Evolutionary conservation across 2,113 vertebrate species (phyloP), one percentile per base, ranked within the genome.

Genomic region (Galemys pyrenaicus): DNA sequence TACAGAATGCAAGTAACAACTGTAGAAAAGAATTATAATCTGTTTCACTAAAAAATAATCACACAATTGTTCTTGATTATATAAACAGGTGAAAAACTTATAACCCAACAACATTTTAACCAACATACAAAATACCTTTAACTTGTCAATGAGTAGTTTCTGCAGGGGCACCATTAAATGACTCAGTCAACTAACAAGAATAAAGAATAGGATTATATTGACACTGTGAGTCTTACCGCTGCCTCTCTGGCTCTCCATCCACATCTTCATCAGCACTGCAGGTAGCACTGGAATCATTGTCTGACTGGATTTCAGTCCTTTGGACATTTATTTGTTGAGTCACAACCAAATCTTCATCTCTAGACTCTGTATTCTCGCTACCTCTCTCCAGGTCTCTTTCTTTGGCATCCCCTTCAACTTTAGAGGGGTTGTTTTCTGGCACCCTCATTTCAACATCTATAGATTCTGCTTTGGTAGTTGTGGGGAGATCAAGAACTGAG

Each of bases 221-320:
- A 77, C 26, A n/a, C 46, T 71, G 22, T 6, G 15, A 74, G 44
- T 4, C 98, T 98, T 94, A 98, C 99, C 99, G 99, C 94, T 98
- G 99, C 87, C 99, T 98, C 51, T 99, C 99, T 9, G 98, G 99
- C 82, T 99, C 99, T 26, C 98, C 99, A 28, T 99, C 99, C 77
- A 99, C 99, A 22, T 99, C 99, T 96, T 99, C 99, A 44, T 99
- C 99, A 11, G 99, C 99, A 93, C 99, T 99, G 98, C 99, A 99
- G 24, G 99, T 99, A 97, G 99, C 99, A 96, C 99, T 99, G 2
- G 99, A 99, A 94, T 99, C 99, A 24, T 99, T 99, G 95, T 99
- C 99, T 0, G 99, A 99, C 81, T 99, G 98, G 24, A 98, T 97
- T 35, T 98, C 98, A 8, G 96, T 89, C 82, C 98, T 97, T 41